phyloP scores from a whole-genome alignment of 1,140 invertebrate genomes.

The Spodoptera frugiperda region DNA sequence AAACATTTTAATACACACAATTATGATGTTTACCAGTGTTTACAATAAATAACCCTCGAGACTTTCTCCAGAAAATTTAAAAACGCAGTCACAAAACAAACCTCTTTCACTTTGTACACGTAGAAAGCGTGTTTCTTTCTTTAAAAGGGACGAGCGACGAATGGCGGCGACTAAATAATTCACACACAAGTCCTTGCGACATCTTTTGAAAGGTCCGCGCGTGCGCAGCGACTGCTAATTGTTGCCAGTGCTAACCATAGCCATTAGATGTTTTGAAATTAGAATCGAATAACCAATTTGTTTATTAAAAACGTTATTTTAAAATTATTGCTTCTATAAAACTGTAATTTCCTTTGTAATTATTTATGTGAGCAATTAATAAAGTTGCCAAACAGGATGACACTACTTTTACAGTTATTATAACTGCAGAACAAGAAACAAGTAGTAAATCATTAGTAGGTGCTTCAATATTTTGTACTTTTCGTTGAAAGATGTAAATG shows the following conservation, averaged over 20 bases:
- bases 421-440: too few species aligned
- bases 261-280: neutral
- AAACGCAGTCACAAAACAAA: conserved; percentile 6
- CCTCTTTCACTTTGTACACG: conserved; percentile 3
- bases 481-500: too few species aligned
- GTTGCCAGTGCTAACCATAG: neutral
- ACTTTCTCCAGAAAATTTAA: conserved; percentile 13
- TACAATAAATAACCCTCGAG: neutral
- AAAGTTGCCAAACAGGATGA: too few species aligned
- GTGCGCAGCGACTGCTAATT: conserved; percentile 13
- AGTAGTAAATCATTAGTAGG: too few species aligned
- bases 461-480: too few species aligned
- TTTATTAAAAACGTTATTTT: too few species aligned
- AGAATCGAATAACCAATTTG: neutral
- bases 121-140: conserved; percentile 14
- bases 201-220: conserved; percentile 10
- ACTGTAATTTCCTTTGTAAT: too few species aligned
- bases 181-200: conserved; percentile 33
- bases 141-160: neutral
- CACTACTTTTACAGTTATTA: too few species aligned
- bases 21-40: neutral
- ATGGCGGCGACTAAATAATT: conserved; percentile 21
- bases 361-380: too few species aligned
- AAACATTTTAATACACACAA: too few species aligned
- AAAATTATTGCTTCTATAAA: too few species aligned